phyloP scores from a whole-genome alignment of 2,888 invertebrate species.

The Hemaris fuciformis region DNA sequence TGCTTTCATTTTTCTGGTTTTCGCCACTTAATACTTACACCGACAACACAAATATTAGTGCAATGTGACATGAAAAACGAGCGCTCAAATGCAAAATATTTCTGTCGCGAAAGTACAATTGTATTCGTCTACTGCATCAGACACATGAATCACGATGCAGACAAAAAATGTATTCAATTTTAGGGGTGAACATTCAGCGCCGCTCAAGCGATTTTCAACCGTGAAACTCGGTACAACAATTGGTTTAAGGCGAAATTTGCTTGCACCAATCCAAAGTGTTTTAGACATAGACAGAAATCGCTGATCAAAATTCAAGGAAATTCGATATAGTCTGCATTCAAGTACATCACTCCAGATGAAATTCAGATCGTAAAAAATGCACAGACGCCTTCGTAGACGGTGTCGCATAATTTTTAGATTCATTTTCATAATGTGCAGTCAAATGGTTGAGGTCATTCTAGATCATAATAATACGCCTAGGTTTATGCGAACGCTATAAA shows the following conservation, averaged over 20 bases:
- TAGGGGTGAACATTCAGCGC: constrained; percentile 53
- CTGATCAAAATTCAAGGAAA: constrained; percentile 81
- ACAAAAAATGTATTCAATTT: constrained; percentile 61
- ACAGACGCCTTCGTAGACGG: constrained; percentile 63
- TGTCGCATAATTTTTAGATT: constrained; percentile 75
- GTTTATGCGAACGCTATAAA: constrained; percentile 12
- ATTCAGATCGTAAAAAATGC: constrained; percentile 77
- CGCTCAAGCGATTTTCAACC: constrained; percentile 37
- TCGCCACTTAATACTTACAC: constrained; percentile 25
- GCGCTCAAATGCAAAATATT: constrained; percentile 42
- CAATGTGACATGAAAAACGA: constrained; percentile 48
- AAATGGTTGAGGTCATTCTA: constrained; percentile 65
- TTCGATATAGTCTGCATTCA: constrained; percentile 73
- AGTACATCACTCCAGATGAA: constrained; percentile 69
- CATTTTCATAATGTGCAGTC: constrained; percentile 78
- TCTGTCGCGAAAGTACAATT: constrained; percentile 54
- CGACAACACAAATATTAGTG: constrained; percentile 22
- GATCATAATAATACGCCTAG: constrained; percentile 24
- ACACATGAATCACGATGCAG: constrained; percentile 77
- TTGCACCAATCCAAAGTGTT: constrained; percentile 36
- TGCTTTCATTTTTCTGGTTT: constrained; percentile 20
- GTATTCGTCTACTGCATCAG: constrained; percentile 76
- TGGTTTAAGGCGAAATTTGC: constrained; percentile 33
- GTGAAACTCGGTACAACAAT: constrained; percentile 20
- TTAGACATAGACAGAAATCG: constrained; percentile 55